Evolutionary conservation across 1,140 invertebrate species (phyloP).

Genomic region (Neodiprion fabricii): DNA sequence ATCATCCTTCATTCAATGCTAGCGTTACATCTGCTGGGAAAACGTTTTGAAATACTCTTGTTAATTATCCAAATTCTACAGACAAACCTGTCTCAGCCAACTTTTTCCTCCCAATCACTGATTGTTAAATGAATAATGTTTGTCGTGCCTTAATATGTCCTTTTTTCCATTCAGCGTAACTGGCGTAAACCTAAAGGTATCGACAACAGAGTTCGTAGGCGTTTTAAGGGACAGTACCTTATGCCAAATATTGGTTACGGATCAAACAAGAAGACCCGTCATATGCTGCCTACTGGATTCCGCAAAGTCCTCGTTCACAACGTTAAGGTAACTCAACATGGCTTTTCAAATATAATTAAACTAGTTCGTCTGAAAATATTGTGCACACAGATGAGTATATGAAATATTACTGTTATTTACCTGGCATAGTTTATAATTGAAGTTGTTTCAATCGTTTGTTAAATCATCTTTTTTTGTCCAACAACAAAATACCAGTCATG

Average conservation of each 20-base stretch:
- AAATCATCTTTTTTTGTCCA: too few relatives aligned
- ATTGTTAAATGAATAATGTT: not conserved
- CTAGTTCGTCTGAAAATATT: too few relatives aligned
- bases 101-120: not conserved
- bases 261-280: constrained; percentile 90
- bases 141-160: constrained; percentile 8
- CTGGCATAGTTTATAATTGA: too few relatives aligned
- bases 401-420: too few relatives aligned
- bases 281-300: constrained; percentile 98
- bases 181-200: constrained; percentile 98
- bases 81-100: too few relatives aligned
- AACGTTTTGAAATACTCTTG: too few relatives aligned
- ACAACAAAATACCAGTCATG: too few relatives aligned
- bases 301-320: constrained; percentile 91
- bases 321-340: constrained; percentile 71
- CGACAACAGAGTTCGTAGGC: constrained; percentile 97
- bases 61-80: too few relatives aligned
- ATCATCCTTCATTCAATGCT: too few relatives aligned
- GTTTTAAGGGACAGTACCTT: constrained; percentile 98
- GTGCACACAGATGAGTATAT: too few relatives aligned
- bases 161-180: constrained; percentile 68
- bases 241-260: constrained; percentile 99
- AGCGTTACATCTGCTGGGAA: too few relatives aligned
- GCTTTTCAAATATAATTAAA: not conserved
- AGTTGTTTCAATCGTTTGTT: too few relatives aligned